Evolutionary conservation across 2,113 vertebrate genomes (phyloP).

Genomic region (Ailuropoda melanoleuca): DNA sequence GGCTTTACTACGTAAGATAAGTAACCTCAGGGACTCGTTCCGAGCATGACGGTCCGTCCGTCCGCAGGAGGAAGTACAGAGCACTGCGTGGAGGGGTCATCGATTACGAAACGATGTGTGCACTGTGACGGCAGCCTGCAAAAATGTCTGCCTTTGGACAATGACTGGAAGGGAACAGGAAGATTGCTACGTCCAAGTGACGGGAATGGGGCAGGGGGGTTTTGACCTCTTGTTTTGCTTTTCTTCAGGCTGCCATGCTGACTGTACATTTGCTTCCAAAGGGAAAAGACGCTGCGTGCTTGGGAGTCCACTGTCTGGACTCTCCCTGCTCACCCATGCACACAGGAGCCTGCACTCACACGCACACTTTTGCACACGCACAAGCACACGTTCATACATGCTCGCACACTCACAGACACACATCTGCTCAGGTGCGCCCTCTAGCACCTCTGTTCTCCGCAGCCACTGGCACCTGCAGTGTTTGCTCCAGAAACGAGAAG

Average conservation of each 20-base stretch:
- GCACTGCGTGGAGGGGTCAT: too few species aligned
- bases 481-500: neutral
- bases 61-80: neutral
- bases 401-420: neutral
- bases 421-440: neutral
- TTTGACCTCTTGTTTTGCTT: neutral
- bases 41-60: neutral
- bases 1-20: neutral
- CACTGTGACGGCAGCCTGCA: too few species aligned
- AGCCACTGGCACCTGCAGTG: neutral
- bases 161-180: too few species aligned
- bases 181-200: fast-evolving
- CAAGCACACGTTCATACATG: too few species aligned
- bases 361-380: fast-evolving
- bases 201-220: neutral
- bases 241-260: neutral
- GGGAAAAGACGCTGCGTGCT: neutral
- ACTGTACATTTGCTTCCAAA: neutral
- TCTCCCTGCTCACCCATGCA: neutral
- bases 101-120: too few species aligned
- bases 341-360: too few species aligned
- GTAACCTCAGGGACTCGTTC: neutral
- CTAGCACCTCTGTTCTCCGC: neutral
- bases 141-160: neutral
- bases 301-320: neutral